Evolutionary conservation across 2,888 invertebrate genomes (phyloP), one percentile per base, ranked within the genome.

Genomic region (Lysandra coridon): DNA sequence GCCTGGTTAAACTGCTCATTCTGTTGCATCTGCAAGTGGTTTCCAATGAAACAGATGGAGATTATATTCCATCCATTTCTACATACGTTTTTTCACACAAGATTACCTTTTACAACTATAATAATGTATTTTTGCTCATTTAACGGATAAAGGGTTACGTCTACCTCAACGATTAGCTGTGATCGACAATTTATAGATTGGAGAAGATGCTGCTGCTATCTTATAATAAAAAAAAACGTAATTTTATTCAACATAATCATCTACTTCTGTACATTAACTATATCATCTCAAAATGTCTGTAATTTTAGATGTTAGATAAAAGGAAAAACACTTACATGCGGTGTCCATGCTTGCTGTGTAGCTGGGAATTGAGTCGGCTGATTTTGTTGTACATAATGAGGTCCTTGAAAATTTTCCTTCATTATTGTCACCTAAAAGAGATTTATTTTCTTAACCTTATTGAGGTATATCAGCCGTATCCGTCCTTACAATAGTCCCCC

Each of bases 341-440:
- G 69, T 37, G 69, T 69, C 69, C 69, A 69, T 5, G 37, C 3
- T 5, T 69, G 33, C 33, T 69, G 69, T 0, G 33, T 30, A 30
- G 23, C 1, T 37, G 33, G 69, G 5, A 14, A 37, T 5, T 69
- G 69, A 17, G 6, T 5, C 12, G 14, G 5, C 14, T 69, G 69
- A 37, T 69, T 69, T 14, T 69, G 69, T 33, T 69, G 64, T 4
- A 64, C 69, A 37, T 69, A 69, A 6, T 37, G 69, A 37, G 69
- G 69, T 33, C 69, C 69, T 69, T 69, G 69, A 33, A 69, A 69
- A 37, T 69, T 69, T 17, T 69, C 69, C 5, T 69, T 69, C 69
- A 69, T 69, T 37, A 69, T 69, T 14, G 69, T 69, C 10, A 37
- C 5, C 69, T 69, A 37, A 37, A 69, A 69, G 33, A 23, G 4